Percentiles rank a stretch among this genome's conserved stretches.
Conservation (phyloP, 2,113 vertebrate genomes). For the Thomomys bottae region DNA sequence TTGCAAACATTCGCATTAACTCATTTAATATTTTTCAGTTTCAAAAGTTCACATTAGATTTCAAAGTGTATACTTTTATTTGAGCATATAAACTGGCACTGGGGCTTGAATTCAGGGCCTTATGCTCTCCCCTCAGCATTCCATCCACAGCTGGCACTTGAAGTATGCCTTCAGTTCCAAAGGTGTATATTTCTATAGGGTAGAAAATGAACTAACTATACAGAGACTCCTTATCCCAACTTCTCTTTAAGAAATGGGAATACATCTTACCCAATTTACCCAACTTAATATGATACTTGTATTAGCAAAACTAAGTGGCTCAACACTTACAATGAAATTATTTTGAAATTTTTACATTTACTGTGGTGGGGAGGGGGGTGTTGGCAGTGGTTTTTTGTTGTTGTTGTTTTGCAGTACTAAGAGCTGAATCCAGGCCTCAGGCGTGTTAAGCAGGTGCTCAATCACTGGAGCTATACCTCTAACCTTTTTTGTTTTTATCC, state of each 20-base stretch:
- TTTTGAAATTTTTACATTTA: conserved; percentile 43
- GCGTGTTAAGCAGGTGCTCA: too few species aligned
- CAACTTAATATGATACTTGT: not conserved
- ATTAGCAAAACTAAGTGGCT: not conserved
- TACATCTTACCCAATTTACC: not conserved
- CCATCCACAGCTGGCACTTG: too few species aligned
- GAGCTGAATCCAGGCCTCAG: too few species aligned
- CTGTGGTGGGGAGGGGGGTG: not conserved
- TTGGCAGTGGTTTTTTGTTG: too few species aligned
- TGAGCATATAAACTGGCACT: too few species aligned
- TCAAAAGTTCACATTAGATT: conserved; percentile 25
- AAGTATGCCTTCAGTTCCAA: not conserved
- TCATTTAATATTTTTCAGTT: conserved; percentile 25
- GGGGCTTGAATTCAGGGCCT: too few species aligned
- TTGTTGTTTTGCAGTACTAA: too few species aligned
- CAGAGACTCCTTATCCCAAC: not conserved
- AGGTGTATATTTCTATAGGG: not conserved
- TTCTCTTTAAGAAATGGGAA: too few species aligned
- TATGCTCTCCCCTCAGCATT: too few species aligned
- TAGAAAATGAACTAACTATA: not conserved
- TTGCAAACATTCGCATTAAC: not conserved
- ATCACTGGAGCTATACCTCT: too few species aligned
- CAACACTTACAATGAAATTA: not conserved
- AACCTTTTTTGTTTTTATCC: too few species aligned
- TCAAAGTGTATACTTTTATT: not conserved